Conservation (phyloP, 2,888 invertebrate genomes). For the Nomada ferruginata region DNA sequence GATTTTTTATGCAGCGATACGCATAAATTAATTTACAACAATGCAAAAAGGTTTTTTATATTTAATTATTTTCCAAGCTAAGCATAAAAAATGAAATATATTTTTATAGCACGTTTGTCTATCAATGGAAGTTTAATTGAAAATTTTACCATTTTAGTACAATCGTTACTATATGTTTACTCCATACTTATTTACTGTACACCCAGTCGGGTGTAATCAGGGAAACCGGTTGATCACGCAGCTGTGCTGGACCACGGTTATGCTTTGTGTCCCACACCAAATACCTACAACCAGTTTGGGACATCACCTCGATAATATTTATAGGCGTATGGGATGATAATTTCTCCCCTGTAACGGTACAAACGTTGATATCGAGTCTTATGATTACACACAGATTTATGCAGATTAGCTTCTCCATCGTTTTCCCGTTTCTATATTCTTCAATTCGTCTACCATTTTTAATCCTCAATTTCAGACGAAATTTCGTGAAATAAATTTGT, state of each 20-base stretch:
- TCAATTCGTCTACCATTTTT: not conserved
- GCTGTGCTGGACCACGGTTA: conserved; percentile 57
- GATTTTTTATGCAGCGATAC: too few species aligned
- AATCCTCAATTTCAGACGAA: not conserved
- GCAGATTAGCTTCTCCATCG: not conserved
- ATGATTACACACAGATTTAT: conserved; percentile 6
- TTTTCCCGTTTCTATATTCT: not conserved
- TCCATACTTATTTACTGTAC: conserved; percentile 11
- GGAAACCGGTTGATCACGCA: conserved; percentile 69
- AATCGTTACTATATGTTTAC: conserved; percentile 12
- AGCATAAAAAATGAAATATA: too few species aligned
- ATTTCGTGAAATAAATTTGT: not conserved
- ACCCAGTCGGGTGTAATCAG: conserved; percentile 38
- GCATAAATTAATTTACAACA: too few species aligned
- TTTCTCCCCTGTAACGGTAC: conserved; percentile 58
- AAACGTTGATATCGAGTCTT: not conserved
- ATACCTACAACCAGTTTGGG: conserved; percentile 70
- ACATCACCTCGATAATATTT: conserved; percentile 65
- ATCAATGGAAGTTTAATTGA: not conserved
- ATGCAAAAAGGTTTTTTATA: too few species aligned
- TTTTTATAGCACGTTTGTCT: too few species aligned
- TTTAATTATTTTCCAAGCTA: too few species aligned
- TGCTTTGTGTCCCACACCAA: conserved; percentile 62
- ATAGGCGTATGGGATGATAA: conserved; percentile 58
- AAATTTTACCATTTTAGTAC: not conserved